Conservation (phyloP, 37 sponge, comb jelly and placozoan species). For the Agelas oroides region DNA sequence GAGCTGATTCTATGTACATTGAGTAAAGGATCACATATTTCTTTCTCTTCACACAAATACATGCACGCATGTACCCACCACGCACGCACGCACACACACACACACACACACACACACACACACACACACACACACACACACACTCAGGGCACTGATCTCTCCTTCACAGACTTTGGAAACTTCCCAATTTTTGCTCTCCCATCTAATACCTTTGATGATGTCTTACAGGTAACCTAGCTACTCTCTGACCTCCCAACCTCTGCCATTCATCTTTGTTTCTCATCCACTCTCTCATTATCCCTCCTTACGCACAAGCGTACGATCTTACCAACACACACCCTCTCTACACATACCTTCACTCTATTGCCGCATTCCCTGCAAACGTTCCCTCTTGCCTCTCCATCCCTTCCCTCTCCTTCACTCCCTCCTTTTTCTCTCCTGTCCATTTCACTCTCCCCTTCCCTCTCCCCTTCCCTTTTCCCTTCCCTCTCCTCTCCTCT, state of each 20-base stretch:
- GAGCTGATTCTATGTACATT: neutral
- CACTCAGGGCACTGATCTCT: slow-evolving; percentile 53
- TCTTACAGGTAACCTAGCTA: slow-evolving; percentile 13
- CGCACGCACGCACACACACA: slow-evolving; percentile 42
- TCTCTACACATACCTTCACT: no score
- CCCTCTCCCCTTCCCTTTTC: neutral
- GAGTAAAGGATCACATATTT: no score
- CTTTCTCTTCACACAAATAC: slow-evolving; percentile 45
- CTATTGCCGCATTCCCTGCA: no score
- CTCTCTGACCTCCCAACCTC: no score
- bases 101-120: slow-evolving; percentile 37
- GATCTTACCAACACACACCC: no score
- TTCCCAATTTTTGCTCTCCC: slow-evolving; percentile 71
- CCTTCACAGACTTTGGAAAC: slow-evolving; percentile 63
- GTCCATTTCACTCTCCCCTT: neutral
- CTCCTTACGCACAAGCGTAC: no score
- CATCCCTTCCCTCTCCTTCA: no score
- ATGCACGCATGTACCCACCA: slow-evolving; percentile 21
- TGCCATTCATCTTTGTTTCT: no score
- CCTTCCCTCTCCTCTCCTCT: no score
- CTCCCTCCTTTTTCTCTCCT: no score
- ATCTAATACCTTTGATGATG: slow-evolving; percentile 5
- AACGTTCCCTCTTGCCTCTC: no score
- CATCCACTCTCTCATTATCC: no score
- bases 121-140: slow-evolving; percentile 39